Evolutionary conservation across 2,113 vertebrate genomes (phyloP), one percentile per base, ranked within the genome.

Genomic region (Turnix velox): DNA sequence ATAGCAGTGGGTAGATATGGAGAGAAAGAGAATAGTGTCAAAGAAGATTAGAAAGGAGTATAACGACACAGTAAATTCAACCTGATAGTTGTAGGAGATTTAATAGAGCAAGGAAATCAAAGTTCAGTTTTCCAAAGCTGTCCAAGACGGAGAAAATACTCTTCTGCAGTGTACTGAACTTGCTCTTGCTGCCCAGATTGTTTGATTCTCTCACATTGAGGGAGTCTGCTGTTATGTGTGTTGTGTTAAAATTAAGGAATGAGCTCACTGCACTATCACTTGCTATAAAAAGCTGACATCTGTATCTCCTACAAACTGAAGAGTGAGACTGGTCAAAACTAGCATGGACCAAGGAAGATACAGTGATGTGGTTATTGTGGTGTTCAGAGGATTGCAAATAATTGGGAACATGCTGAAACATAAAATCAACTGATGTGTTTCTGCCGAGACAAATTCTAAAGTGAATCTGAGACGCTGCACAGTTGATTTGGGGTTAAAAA

Each of bases 1-100:
- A 66, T 68, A 95, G 61, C 28, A 61, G 12, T 39, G 37, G 82
- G 30, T 66, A 87, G 66, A 82, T 46, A 79, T 7, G 33, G 83
- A 90, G 31, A 92, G 61, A 81, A 93, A 87, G 52, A 82, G 22
- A 83, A 83, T 57, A 87, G 30, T 85, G 83, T 91, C 90, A 88
- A 88, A 68, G 28, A 88, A 73, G 58, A 85, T 96, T 93, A 93
- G 25, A 19, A 37, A 40, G 42, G 76, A 65, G 54, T 52, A 65
- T 45, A 88, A 23, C 76, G 79, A 33, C 59, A 52, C 22, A 73
- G 42, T 15, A 92, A 90, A 94, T 90, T 51, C 71, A 83, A 22
- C 33, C 45, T 92, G 92, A 93, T 85, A 57, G 67, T 61, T 90
- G 49, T 52, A 86, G 58, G 83, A 73, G 75, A 88, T 79, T 94